Base-by-base conservation (phyloP, 2,113 vertebrate species). In the Tautogolabrus adspersus region DNA sequence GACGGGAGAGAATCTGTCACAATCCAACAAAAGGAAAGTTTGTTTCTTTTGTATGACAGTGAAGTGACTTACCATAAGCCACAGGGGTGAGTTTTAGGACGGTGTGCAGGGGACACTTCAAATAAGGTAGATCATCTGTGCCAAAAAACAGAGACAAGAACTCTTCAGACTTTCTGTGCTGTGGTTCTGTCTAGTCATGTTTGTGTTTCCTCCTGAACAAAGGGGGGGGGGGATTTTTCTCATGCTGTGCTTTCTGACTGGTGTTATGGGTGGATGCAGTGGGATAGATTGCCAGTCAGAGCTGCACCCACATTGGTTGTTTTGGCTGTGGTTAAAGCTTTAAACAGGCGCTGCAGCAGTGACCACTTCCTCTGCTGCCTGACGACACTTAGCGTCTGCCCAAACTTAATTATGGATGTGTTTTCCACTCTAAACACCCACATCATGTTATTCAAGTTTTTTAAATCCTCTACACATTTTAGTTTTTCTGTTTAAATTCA, bases 31-130 rank as follows among this genome's bases (percentile, higher is more conserved):
- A 37, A 11, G 18, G 21, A 26, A 21, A 22, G 6, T 13, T 3
- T 34, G 6, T 13, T 5, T 34, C 55, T 0, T 6, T 2, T 6
- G 15, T n/a, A 1, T 23, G 72, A 52, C 30, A 19, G 21, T 10
- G 13, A 0, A 11, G 66, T 3, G 44, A 87, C 92, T 93, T 94
- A 99, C 98, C 98, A 0, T 99, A 99, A 1, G 97, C 97, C 77
- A 99, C 96, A 0, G 97, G 98, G 0, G 96, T 98, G 34, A 99
- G 96, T 82, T 97, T 97, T 30, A 99, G 93, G 10, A 99, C 96
- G 58, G 94, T 95, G 82, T 99, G 98, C 21, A 99, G 95, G 30
- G 97, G 97, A 63, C 97, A 99, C 81, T 92, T 95, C 92, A 98
- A 88, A 90, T 99, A 99, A 0, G 98, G 96, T 4, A 99, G 93